Conservation (phyloP, 2,888 invertebrate species). For the Apotomis turbidana region DNA sequence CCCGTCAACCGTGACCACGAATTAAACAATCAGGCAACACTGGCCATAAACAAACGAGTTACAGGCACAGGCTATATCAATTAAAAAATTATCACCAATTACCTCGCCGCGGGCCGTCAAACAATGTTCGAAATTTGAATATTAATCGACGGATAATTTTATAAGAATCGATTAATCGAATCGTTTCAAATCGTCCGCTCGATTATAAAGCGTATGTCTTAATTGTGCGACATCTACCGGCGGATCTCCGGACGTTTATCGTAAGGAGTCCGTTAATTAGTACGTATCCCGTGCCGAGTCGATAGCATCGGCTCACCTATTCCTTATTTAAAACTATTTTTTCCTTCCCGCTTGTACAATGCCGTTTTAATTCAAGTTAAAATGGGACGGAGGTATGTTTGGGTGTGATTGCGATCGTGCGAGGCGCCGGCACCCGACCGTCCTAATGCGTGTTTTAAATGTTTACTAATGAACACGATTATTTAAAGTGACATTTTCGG, state of each 20-base stretch:
- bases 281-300: slow-evolving; percentile 69
- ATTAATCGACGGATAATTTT: slow-evolving; percentile 66
- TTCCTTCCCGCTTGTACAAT: slow-evolving; percentile 51
- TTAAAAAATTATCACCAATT: slow-evolving; percentile 76
- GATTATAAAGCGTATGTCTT: slow-evolving; percentile 69
- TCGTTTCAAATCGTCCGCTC: slow-evolving; percentile 59
- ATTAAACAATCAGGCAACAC: slow-evolving; percentile 39
- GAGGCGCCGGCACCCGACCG: slow-evolving; percentile 79
- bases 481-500: slow-evolving; percentile 82
- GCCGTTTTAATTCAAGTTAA: slow-evolving; percentile 43
- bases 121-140: slow-evolving; percentile 71
- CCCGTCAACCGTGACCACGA: slow-evolving; percentile 39
- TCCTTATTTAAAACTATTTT: slow-evolving; percentile 60
- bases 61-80: slow-evolving; percentile 58
- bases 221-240: slow-evolving; percentile 65
- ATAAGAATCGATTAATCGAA: slow-evolving; percentile 64
- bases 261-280: slow-evolving; percentile 73
- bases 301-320: slow-evolving; percentile 77
- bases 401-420: slow-evolving; percentile 67
- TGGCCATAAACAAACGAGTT: slow-evolving; percentile 37
- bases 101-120: slow-evolving; percentile 67
- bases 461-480: slow-evolving; percentile 83
- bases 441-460: slow-evolving; percentile 82
- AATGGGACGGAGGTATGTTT: slow-evolving; percentile 61
- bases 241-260: slow-evolving; percentile 57